phyloP scores from a whole-genome alignment of 2,113 vertebrate species.

The Macquaria australasica region DNA sequence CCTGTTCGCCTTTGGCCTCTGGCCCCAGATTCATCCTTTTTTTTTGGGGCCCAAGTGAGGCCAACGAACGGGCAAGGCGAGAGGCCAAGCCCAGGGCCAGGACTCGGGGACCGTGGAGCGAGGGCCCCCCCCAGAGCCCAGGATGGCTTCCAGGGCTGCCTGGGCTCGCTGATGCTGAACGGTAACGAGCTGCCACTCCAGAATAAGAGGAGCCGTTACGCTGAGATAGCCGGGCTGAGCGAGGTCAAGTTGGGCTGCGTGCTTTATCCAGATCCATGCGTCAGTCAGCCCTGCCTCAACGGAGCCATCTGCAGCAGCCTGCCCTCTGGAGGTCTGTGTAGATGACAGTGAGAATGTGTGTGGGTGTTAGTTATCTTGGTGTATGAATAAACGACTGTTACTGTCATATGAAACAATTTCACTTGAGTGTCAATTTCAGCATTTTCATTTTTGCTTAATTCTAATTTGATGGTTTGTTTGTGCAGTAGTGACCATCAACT shows the following conservation, averaged over 20 bases:
- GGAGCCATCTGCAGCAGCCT: conserved; percentile 90
- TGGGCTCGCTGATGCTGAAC: conserved; percentile 91
- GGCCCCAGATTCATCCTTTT: conserved; percentile 89
- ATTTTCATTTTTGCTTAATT: background rate
- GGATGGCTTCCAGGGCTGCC: conserved; percentile 95
- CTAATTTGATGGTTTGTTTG: background rate
- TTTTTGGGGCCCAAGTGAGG: conserved; percentile 94
- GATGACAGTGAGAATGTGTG: conserved; percentile 16
- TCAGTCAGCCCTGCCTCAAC: conserved; percentile 91
- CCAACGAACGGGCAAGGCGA: conserved; percentile 78
- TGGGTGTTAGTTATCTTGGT: background rate
- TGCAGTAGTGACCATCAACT: background rate
- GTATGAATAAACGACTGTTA: background rate
- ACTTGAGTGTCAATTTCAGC: background rate
- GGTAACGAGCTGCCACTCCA: conserved; percentile 92
- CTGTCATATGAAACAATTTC: background rate
- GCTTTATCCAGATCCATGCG: conserved; percentile 92
- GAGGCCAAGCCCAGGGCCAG: conserved; percentile 81
- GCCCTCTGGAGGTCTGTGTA: conserved; percentile 90
- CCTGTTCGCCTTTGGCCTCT: conserved; percentile 92
- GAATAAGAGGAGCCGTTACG: conserved; percentile 94
- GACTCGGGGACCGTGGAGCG: conserved; percentile 70
- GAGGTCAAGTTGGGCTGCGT: conserved; percentile 94
- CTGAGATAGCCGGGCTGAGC: conserved; percentile 92
- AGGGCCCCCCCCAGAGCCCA: conserved; percentile 87